phyloP scores from a whole-genome alignment of 2,113 vertebrate genomes.

The Chrysemys picta region DNA sequence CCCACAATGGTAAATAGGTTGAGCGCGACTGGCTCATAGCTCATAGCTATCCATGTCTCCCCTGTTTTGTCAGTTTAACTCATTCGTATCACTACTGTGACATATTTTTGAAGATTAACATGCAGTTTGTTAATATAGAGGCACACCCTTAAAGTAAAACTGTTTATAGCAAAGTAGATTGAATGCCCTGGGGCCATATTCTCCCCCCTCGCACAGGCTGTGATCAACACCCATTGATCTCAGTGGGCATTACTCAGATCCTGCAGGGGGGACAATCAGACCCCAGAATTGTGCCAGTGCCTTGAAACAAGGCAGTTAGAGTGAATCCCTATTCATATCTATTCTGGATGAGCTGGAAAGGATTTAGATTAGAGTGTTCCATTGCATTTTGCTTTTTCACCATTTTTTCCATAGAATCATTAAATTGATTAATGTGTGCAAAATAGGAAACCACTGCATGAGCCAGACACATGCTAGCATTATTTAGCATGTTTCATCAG shows the following conservation, averaged over 20 bases:
- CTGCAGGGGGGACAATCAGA: not conserved
- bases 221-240: not conserved
- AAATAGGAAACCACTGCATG: not conserved
- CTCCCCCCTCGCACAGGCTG: not conserved
- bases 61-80: not conserved
- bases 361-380: not conserved
- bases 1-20: no score
- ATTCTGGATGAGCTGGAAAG: not conserved
- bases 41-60: not conserved
- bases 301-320: constrained; percentile 31
- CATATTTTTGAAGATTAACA: not conserved
- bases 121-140: not conserved
- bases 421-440: not conserved
- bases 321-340: not conserved
- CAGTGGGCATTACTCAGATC: not conserved
- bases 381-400: not conserved
- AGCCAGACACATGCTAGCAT: not conserved
- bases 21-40: no score
- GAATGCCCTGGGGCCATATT: not conserved
- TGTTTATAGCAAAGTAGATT: not conserved
- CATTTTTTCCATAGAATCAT: not conserved
- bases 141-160: not conserved
- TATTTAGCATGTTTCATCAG: not conserved
- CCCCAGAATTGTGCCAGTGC: not conserved
- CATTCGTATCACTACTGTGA: not conserved